Evolutionary conservation across 2,797 vertebrate genomes (phyloP).

Genomic region (Bradypus variegatus): DNA sequence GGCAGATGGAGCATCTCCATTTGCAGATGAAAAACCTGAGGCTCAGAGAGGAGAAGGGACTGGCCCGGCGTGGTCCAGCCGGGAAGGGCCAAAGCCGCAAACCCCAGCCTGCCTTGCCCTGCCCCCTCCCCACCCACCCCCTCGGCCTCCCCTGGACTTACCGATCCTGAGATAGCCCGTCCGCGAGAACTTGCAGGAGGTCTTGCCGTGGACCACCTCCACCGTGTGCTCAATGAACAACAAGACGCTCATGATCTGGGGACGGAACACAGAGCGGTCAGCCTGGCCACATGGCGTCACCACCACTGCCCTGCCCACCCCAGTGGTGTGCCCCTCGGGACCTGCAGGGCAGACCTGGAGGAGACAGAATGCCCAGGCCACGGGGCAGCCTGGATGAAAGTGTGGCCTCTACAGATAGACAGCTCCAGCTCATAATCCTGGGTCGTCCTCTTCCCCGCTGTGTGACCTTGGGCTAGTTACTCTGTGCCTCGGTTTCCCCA

Average conservation of each 20-base stretch:
- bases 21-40: neutral
- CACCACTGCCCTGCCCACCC: neutral
- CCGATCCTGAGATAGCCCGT: conserved; percentile 67
- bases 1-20: neutral
- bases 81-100: neutral
- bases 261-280: conserved; percentile 2
- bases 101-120: neutral
- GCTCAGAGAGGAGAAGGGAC: neutral
- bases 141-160: conserved; percentile 41
- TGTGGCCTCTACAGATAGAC: neutral
- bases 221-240: conserved; percentile 70
- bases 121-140: rapidly evolving
- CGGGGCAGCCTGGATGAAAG: neutral
- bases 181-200: conserved; percentile 66
- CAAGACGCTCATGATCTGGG: conserved; percentile 72
- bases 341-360: neutral
- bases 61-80: no score
- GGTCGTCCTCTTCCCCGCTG: neutral
- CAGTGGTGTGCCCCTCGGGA: rapidly evolving
- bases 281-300: rapidly evolving
- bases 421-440: neutral
- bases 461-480: neutral
- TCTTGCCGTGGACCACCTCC: conserved; percentile 69
- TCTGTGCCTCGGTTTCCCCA: neutral
- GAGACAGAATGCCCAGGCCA: rapidly evolving